A percentile compares a stretch with the other conserved stretches of the same genome.
These are phyloP conservation scores for Menidia beryllina DNA, from an alignment of 2,113 vertebrate species.

Conservation along the genomic window DNA sequence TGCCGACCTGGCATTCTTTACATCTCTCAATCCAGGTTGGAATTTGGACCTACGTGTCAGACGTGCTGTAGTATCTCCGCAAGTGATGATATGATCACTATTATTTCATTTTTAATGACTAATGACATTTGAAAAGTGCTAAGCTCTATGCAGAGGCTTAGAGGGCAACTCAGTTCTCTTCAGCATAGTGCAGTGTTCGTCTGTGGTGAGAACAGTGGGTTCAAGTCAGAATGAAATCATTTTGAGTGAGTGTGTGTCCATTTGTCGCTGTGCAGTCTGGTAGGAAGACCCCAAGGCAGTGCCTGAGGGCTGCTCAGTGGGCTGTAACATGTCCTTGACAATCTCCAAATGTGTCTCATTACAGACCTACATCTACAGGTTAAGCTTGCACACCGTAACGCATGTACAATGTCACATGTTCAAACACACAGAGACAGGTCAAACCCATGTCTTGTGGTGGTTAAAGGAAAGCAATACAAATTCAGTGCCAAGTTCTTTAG, in stretches of 20 bases:
- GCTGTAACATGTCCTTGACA: conserved; percentile 43
- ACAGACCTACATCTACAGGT: conserved; percentile 35
- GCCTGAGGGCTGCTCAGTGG: conserved; percentile 47
- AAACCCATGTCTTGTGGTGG: not conserved
- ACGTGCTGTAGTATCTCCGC: conserved; percentile 59
- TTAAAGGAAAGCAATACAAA: not conserved
- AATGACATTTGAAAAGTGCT: conserved; percentile 68
- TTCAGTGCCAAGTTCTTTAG: no score
- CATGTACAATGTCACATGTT: not conserved
- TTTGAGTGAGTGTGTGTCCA: conserved; percentile 29
- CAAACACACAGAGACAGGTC: not conserved
- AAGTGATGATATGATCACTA: conserved; percentile 51
- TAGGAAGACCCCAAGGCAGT: conserved; percentile 27
- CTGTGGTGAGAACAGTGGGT: conserved; percentile 54
- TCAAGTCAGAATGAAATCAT: conserved; percentile 26
- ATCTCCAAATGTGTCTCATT: conserved; percentile 15
- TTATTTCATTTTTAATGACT: conserved; percentile 68
- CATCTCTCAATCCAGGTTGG: conserved; percentile 50
- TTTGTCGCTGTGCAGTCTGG: conserved; percentile 32
- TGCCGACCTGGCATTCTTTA: conserved; percentile 31
- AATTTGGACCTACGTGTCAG: conserved; percentile 52
- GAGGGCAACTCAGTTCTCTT: conserved; percentile 50
- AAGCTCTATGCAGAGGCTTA: conserved; percentile 36
- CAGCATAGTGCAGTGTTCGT: conserved; percentile 12
- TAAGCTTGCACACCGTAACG: conserved; percentile 3